phyloP scores from a whole-genome alignment of 2,888 invertebrate genomes.

The Alloplasta piceator region DNA sequence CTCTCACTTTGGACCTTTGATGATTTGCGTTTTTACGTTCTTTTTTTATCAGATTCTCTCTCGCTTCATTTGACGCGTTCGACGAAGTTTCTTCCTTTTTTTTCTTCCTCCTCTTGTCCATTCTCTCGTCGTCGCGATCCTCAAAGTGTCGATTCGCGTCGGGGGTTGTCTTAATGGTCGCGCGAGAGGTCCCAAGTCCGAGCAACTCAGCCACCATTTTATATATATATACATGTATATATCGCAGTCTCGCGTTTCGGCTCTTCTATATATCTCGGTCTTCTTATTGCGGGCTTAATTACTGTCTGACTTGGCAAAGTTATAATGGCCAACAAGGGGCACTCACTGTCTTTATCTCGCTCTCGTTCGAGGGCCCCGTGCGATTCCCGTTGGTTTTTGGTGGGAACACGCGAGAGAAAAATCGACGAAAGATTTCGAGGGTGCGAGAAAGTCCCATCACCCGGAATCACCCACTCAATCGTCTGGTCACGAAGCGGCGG shows the following conservation, averaged over 20 bases:
- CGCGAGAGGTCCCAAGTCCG: constrained; percentile 74
- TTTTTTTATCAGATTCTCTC: constrained; percentile 77
- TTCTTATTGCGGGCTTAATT: constrained; percentile 83
- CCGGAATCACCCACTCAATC: constrained; percentile 64
- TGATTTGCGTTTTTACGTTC: constrained; percentile 80
- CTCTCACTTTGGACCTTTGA: constrained; percentile 73
- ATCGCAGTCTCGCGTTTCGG: constrained; percentile 35
- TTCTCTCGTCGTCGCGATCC: constrained; percentile 63
- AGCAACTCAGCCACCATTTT: constrained; percentile 55
- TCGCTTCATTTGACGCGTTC: constrained; percentile 81
- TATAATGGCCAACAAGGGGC: constrained; percentile 82
- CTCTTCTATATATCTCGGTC: constrained; percentile 42
- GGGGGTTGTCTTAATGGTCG: constrained; percentile 79
- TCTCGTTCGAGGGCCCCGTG: constrained; percentile 63
- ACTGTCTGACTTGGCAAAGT: constrained; percentile 82
- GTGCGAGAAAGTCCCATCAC: constrained; percentile 55
- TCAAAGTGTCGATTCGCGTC: constrained; percentile 81
- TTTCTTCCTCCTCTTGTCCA: constrained; percentile 28
- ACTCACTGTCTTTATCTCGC: constrained; percentile 48
- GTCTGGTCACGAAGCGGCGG: constrained; percentile 45
- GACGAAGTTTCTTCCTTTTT: constrained; percentile 58
- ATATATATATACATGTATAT: neutral
- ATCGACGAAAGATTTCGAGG: constrained; percentile 53
- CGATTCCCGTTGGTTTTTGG: constrained; percentile 49
- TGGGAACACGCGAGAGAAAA: constrained; percentile 46